Percentiles rank a stretch among this genome's conserved stretches.
Evolutionary conservation across 2,113 vertebrate species (phyloP).

Genomic region (Sisor rabdophorus): DNA sequence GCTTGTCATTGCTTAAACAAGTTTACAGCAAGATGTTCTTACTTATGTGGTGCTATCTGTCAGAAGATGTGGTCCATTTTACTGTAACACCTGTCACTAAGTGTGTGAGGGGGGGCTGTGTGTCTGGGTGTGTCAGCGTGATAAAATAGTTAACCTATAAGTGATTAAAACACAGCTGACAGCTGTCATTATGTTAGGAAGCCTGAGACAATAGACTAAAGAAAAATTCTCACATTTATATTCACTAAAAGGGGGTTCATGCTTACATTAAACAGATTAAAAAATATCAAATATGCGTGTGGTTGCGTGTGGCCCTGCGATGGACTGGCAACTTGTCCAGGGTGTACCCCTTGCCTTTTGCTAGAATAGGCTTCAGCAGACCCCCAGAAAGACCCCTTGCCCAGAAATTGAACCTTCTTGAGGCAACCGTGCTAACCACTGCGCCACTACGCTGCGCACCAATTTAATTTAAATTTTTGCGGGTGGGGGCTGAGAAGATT

Average conservation of each 20-base stretch:
- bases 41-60: conserved; percentile 19
- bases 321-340: no score
- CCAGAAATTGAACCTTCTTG: no score
- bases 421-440: no score
- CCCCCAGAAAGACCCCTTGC: no score
- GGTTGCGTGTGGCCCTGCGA: no score
- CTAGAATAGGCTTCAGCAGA: no score
- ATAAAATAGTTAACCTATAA: conserved; percentile 26
- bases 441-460: no score
- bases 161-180: conserved; percentile 28
- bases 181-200: conserved; percentile 11
- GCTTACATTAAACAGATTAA: not conserved
- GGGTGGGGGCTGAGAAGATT: no score
- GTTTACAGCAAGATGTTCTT: not conserved
- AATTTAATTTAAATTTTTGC: no score
- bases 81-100: conserved; percentile 14
- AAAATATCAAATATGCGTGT: no score
- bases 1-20: not conserved
- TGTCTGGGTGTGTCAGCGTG: conserved; percentile 20
- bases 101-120: conserved; percentile 8
- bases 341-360: no score
- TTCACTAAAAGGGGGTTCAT: not conserved
- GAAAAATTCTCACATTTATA: no score
- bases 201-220: conserved; percentile 19
- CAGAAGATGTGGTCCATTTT: not conserved